These are phyloP conservation scores for Onychostoma macrolepis DNA, from an alignment of 2,113 vertebrate species.

Conservation along the genomic window DNA sequence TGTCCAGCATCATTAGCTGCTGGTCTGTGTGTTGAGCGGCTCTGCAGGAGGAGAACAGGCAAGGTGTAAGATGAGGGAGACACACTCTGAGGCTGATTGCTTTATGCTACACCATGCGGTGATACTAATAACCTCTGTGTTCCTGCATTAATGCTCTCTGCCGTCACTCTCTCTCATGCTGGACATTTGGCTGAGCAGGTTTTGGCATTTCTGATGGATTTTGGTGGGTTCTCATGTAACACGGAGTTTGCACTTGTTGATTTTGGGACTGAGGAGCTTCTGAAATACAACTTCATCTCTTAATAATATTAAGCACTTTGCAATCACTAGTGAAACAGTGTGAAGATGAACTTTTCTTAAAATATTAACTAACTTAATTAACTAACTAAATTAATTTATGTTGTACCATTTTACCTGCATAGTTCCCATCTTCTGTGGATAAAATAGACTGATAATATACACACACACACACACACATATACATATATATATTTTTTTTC, in stretches of 20 bases:
- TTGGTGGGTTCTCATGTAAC: background rate
- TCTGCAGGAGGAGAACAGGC: slow-evolving; percentile 70
- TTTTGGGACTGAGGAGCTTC: background rate
- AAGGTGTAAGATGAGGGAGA: slow-evolving; percentile 69
- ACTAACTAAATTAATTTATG: no score
- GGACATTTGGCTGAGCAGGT: slow-evolving; percentile 58
- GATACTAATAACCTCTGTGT: slow-evolving; percentile 82
- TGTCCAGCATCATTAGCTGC: slow-evolving; percentile 79
- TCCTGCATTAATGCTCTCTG: slow-evolving; percentile 79
- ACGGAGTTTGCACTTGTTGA: background rate
- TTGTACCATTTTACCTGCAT: no score
- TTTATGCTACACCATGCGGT: slow-evolving; percentile 76
- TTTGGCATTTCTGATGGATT: slow-evolving; percentile 5
- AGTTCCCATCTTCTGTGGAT: no score
- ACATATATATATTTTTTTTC: no score
- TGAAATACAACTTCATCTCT: background rate
- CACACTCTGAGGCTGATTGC: slow-evolving; percentile 73
- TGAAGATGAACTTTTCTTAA: no score
- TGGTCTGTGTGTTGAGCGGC: slow-evolving; percentile 71
- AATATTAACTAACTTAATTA: no score
- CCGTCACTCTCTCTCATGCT: slow-evolving; percentile 69
- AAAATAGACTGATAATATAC: no score
- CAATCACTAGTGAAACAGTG: background rate
- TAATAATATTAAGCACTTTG: background rate
- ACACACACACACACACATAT: no score